phyloP scores from a whole-genome alignment of 1,140 invertebrate genomes.

The Teleogryllus occipitalis region DNA sequence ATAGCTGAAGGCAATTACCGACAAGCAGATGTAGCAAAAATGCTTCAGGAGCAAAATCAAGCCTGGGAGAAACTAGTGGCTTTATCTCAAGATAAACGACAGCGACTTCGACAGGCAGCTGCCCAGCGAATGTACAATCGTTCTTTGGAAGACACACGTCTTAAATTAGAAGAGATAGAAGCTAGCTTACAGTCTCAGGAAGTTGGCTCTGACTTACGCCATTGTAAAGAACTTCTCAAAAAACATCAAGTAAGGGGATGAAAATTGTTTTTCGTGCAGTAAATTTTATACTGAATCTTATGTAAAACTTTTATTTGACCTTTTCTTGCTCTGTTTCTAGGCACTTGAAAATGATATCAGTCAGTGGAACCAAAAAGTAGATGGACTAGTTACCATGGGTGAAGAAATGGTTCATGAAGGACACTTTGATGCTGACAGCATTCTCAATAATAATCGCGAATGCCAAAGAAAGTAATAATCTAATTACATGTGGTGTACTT shows the following conservation, averaged over 20 bases:
- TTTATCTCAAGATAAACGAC: constrained; percentile 73
- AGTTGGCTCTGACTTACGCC: constrained; percentile 74
- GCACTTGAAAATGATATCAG: constrained; percentile 70
- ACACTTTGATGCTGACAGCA: constrained; percentile 86
- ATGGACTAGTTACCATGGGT: constrained; percentile 67
- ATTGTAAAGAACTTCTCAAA: constrained; percentile 79
- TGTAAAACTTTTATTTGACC: background rate
- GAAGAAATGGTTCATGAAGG: constrained; percentile 84
- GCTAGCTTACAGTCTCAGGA: constrained; percentile 66
- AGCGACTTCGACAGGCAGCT: constrained; percentile 68
- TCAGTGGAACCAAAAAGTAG: constrained; percentile 66
- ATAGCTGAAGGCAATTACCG: constrained; percentile 62
- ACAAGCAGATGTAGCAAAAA: constrained; percentile 54
- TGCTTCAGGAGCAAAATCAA: constrained; percentile 57
- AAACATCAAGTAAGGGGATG: constrained; percentile 58
- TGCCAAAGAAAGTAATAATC: constrained; percentile 54
- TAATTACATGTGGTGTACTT: background rate
- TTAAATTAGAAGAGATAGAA: constrained; percentile 72
- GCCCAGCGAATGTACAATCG: constrained; percentile 71
- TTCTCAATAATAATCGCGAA: constrained; percentile 66
- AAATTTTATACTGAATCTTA: background rate
- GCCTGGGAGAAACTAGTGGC: constrained; percentile 62
- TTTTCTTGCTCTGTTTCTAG: constrained; percentile 31
- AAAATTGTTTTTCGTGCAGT: background rate
- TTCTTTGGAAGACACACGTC: constrained; percentile 67